Percentiles rank a stretch among this genome's conserved stretches.
Evolutionary conservation across 2,888 invertebrate genomes (phyloP).

Genomic region (Rhagonycha lutea): DNA sequence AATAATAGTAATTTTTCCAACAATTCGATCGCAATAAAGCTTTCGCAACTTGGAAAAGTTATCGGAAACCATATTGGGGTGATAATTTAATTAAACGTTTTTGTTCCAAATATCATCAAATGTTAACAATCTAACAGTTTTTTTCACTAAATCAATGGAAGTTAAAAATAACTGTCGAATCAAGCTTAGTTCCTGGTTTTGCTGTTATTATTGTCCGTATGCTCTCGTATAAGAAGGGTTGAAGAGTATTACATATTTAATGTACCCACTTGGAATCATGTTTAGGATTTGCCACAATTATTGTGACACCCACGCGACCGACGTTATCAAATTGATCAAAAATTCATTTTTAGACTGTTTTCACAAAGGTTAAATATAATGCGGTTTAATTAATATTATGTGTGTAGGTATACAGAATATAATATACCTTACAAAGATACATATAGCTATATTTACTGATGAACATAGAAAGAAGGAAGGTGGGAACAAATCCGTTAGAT

Average conservation of each 20-base stretch:
- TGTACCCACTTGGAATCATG: background rate
- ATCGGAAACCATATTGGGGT: background rate
- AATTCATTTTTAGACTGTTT: background rate
- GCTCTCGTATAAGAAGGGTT: background rate
- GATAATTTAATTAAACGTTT: background rate
- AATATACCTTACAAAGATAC: too few relatives aligned
- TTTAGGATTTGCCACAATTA: background rate
- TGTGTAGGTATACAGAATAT: too few relatives aligned
- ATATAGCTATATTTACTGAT: too few relatives aligned
- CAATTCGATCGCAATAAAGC: background rate
- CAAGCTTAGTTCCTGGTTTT: background rate
- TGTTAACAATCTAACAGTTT: background rate
- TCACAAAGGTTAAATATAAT: background rate
- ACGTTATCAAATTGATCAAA: background rate
- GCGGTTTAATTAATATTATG: too few relatives aligned
- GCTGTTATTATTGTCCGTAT: background rate
- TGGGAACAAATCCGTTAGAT: too few relatives aligned
- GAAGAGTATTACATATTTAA: background rate
- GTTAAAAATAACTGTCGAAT: background rate
- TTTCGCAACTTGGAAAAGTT: background rate
- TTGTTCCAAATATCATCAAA: background rate
- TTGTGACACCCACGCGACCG: background rate
- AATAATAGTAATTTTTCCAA: background rate
- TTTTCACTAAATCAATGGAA: background rate
- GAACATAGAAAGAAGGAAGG: too few relatives aligned